These are phyloP conservation scores for Drosophila lowei DNA, from an alignment of 1,140 invertebrate genomes.

Conservation along the genomic window DNA sequence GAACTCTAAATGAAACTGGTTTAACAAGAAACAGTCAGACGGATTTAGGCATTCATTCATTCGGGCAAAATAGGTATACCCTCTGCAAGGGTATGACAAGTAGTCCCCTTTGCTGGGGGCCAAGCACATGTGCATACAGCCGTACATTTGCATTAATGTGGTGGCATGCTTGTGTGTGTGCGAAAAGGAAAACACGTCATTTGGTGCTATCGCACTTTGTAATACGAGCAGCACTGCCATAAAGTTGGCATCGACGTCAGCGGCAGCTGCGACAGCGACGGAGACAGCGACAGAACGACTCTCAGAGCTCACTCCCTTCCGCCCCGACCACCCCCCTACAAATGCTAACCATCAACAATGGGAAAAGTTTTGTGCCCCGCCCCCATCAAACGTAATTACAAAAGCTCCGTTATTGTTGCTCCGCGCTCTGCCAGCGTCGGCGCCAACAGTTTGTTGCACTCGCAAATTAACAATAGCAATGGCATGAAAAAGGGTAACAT, in stretches of 20 bases:
- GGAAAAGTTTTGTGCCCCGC: slow-evolving; percentile 52
- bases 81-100: slow-evolving; percentile 1
- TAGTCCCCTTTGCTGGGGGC: slow-evolving; percentile 68
- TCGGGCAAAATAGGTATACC: no score
- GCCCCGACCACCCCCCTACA: slow-evolving; percentile 54
- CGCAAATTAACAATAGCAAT: slow-evolving; percentile 60
- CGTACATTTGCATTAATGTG: slow-evolving; percentile 2
- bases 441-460: slow-evolving; percentile 65
- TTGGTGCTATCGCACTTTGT: slow-evolving; percentile 68
- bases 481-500: slow-evolving; percentile 48
- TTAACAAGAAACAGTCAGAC: no score
- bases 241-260: slow-evolving; percentile 5
- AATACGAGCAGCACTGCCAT: slow-evolving; percentile 45
- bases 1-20: no score
- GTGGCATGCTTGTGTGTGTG: background rate
- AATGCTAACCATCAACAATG: slow-evolving; percentile 42
- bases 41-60: no score
- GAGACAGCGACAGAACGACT: slow-evolving; percentile 18
- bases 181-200: slow-evolving; percentile 67
- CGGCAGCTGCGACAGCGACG: slow-evolving; percentile 1
- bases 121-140: slow-evolving; percentile 19
- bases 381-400: slow-evolving; percentile 71
- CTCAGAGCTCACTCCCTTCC: slow-evolving; percentile 55
- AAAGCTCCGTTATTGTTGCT: slow-evolving; percentile 63
- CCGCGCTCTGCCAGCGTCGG: slow-evolving; percentile 6